Evolutionary conservation across 1,140 invertebrate genomes (phyloP).

Genomic region (Diorhabda carinulata): DNA sequence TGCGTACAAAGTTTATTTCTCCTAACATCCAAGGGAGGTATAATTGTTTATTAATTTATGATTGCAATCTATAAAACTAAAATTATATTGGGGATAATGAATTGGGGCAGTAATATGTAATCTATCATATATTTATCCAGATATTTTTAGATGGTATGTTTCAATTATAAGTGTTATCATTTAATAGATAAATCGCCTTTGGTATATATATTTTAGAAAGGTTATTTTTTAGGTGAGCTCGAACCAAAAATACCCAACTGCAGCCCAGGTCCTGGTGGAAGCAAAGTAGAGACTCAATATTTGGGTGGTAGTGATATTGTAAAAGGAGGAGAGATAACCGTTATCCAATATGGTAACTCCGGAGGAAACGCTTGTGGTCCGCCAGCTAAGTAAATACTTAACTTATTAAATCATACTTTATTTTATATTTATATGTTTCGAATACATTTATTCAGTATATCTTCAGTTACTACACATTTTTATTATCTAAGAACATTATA

Average conservation of each 20-base stretch:
- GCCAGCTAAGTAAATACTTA: slow-evolving; percentile 55
- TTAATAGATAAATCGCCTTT: too few species aligned
- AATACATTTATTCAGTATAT: background rate
- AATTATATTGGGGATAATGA: too few species aligned
- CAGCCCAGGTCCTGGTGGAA: too few species aligned
- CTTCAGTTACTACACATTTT: background rate
- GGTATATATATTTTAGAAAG: too few species aligned
- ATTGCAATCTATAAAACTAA: too few species aligned
- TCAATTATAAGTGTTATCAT: slow-evolving; percentile 13
- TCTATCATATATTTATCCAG: too few species aligned
- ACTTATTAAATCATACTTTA: background rate
- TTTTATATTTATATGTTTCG: background rate
- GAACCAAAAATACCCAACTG: slow-evolving; percentile 8
- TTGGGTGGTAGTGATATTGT: slow-evolving; percentile 63
- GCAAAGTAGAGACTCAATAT: slow-evolving; percentile 45
- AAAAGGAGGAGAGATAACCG: slow-evolving; percentile 60
- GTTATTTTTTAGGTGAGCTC: slow-evolving; percentile 7
- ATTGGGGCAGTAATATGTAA: too few species aligned
- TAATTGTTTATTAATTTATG: too few species aligned
- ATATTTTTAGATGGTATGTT: too few species aligned
- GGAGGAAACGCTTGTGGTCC: slow-evolving; percentile 58
- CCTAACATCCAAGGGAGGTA: too few species aligned
- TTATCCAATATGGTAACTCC: slow-evolving; percentile 53
- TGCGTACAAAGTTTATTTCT: too few species aligned
- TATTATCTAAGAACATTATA: background rate